phyloP scores from a whole-genome alignment of 37 sponge, comb jelly and placozoan genomes.

The Eunapius fragilis region DNA sequence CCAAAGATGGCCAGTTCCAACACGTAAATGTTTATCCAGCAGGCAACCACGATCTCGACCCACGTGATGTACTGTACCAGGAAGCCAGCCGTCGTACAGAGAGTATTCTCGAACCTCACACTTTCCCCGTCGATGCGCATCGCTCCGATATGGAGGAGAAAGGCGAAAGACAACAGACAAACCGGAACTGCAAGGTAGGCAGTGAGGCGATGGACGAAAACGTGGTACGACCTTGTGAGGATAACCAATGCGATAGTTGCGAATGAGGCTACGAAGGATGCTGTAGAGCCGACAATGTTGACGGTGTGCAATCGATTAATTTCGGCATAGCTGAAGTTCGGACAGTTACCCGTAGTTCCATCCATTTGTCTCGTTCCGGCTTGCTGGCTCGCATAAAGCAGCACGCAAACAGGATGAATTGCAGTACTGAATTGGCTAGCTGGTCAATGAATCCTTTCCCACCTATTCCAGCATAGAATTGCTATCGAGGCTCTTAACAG shows the following conservation, averaged over 20 bases:
- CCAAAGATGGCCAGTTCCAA: not conserved
- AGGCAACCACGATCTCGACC: not conserved
- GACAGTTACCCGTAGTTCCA: not conserved
- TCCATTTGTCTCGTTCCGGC: too few species aligned
- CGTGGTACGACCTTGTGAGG: not conserved
- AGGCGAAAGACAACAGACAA: not conserved
- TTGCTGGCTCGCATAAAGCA: too few species aligned
- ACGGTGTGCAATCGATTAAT: not conserved
- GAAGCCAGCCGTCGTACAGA: not conserved
- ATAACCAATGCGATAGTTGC: not conserved
- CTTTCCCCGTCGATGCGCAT: not conserved
- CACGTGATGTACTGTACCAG: not conserved
- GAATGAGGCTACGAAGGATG: not conserved
- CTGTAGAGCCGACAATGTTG: not conserved
- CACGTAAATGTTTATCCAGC: not conserved
- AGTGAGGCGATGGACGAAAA: not conserved
- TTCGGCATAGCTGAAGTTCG: not conserved
- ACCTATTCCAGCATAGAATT: too few species aligned
- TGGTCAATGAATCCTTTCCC: too few species aligned
- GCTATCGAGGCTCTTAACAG: too few species aligned
- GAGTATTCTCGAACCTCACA: not conserved
- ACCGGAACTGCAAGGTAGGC: not conserved
- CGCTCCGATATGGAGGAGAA: not conserved
- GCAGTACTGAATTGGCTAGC: too few species aligned
- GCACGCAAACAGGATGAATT: too few species aligned